phyloP scores from a whole-genome alignment of 2,888 invertebrate species.

The Lypha dubia region DNA sequence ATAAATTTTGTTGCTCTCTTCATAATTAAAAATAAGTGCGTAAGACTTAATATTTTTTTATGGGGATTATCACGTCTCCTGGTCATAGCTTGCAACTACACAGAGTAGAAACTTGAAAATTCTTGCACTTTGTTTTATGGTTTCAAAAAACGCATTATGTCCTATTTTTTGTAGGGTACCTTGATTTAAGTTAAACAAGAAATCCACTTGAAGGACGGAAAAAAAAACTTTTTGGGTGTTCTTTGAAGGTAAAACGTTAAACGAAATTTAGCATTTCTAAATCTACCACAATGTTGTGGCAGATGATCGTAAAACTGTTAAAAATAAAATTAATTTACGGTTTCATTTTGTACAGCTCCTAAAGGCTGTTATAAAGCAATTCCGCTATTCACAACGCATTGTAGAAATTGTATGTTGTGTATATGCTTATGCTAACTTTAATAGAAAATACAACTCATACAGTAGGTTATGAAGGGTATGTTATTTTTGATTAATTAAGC shows the following conservation, averaged over 20 bases:
- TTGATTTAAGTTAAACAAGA: background rate
- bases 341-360: background rate
- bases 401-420: no score
- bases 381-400: no score
- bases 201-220: background rate
- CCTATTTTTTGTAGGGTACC: background rate
- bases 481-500: no score
- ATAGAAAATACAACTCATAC: no score
- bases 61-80: no score
- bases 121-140: background rate
- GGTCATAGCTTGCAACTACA: background rate
- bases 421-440: no score
- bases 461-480: no score
- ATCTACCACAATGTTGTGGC: slow-evolving; percentile 2
- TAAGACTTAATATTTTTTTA: background rate
- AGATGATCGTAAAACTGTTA: background rate
- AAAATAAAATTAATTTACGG: background rate
- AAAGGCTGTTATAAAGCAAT: background rate
- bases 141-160: background rate
- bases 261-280: background rate
- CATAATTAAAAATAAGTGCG: no score
- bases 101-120: background rate
- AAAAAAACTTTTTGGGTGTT: background rate
- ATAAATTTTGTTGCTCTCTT: no score
- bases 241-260: background rate